Conservation (phyloP, 2,113 vertebrate genomes). For the Balaenoptera acutorostrata region DNA sequence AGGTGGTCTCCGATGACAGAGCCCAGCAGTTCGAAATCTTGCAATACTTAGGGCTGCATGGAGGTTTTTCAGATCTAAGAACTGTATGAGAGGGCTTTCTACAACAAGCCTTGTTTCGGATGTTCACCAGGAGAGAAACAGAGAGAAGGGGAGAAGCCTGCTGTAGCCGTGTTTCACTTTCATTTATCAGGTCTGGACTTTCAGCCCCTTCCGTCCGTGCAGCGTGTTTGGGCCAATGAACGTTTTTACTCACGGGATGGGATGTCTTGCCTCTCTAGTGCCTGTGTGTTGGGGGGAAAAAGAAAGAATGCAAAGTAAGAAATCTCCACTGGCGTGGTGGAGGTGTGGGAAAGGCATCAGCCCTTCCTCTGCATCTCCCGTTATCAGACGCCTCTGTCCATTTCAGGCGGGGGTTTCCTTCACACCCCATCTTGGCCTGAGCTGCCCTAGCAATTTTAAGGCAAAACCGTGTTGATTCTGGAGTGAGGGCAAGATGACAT, state of each 20-base stretch:
- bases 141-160: background rate
- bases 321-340: background rate
- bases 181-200: accelerated
- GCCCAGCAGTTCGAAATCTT: background rate
- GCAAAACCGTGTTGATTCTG: constrained; percentile 38
- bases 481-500: constrained; percentile 10
- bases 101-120: background rate
- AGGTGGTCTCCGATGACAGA: constrained; percentile 25
- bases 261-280: background rate
- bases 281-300: background rate
- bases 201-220: accelerated
- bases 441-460: constrained; percentile 41
- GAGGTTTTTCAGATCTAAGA: background rate
- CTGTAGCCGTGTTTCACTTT: background rate
- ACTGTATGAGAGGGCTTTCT: background rate
- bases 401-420: background rate
- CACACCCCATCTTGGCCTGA: background rate
- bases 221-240: background rate
- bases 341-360: background rate
- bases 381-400: background rate
- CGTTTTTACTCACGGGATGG: background rate
- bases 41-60: background rate
- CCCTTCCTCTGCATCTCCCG: background rate
- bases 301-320: background rate
- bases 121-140: background rate